Conservation (phyloP, 2,113 vertebrate species). For the Telmatochromis sp. region DNA sequence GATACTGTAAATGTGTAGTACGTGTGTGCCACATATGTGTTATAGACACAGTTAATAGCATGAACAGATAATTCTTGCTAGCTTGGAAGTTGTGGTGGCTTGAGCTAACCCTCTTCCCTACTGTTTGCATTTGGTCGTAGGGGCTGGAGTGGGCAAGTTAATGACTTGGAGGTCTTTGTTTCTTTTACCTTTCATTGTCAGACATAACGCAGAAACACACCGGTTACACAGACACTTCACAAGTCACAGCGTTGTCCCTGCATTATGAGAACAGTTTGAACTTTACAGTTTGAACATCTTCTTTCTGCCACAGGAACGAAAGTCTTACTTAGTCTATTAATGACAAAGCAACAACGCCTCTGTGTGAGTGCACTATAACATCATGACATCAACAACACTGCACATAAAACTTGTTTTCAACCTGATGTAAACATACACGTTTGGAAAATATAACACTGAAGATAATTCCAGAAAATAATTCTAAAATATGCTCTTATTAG, state of each 20-base stretch:
- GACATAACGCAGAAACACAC: not conserved
- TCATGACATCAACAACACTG: not conserved
- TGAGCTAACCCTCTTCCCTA: not conserved
- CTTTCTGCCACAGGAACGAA: not conserved
- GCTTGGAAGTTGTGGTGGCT: not conserved
- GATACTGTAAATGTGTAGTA: not conserved
- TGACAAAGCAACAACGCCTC: not conserved
- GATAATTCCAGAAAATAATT: not conserved
- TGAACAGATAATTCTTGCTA: not conserved
- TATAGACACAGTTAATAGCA: not conserved
- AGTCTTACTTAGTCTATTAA: not conserved
- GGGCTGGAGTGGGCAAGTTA: not conserved
- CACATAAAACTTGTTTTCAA: not conserved
- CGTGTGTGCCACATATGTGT: not conserved
- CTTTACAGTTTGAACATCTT: not conserved
- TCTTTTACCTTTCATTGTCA: not conserved
- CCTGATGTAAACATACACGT: not conserved
- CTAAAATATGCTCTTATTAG: not conserved
- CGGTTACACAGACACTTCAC: not conserved
- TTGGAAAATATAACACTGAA: not conserved
- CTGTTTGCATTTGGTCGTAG: fast-evolving
- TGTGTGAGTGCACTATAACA: not conserved
- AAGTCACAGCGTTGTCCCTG: not conserved
- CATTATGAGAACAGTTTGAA: not conserved
- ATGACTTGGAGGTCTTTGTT: not conserved